Evolutionary conservation across 2,888 invertebrate genomes (phyloP), one percentile per base, ranked within the genome.

Genomic region (Tetragonula carbonaria): DNA sequence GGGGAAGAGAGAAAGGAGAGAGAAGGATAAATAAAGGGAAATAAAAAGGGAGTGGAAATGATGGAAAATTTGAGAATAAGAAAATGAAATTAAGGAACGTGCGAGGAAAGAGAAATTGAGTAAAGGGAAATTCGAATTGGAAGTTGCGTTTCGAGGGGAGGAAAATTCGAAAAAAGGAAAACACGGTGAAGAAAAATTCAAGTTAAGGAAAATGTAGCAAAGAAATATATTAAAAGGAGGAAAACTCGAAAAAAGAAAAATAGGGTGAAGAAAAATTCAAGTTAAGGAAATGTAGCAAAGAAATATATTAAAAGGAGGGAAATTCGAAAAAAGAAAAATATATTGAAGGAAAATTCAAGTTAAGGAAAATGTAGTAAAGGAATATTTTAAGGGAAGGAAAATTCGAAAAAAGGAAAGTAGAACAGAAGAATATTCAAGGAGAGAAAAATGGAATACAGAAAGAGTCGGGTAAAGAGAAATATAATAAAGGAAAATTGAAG

Each of bases 391-490:
- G n/a, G 13, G 2, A 2, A n/a, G n/a, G 57, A 1, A 57, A 57
- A 57, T 57, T 57, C 13, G 0, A 57, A 57, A n/a, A 5, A 57
- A n/a, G 57, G 55, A 0, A 21, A 55, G 4, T 21, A 2, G 13
- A n/a, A 57, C 4, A 11, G 2, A 21, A 13, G 13, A 57, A n/a
- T 13, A 57, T n/a, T n/a, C 13, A 8, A n/a, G 13, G 4, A 13
- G 4, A 4, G 13, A 13, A n/a, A 57, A n/a, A n/a, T 4, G 13
- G n/a, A n/a, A 21, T 55, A n/a, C 4, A 0, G n/a, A 4, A n/a
- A n/a, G 21, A 57, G 1, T 14, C n/a, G 11, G 13, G 0, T 2
- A 13, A 21, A n/a, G 2, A 11, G 2, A 0, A n/a, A 2, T 0
- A 13, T 2, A 4, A 0, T n/a, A 4, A 13, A 57, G 2, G 57